phyloP scores from a whole-genome alignment of 2,797 vertebrate genomes.

The Scarus forsteni region DNA sequence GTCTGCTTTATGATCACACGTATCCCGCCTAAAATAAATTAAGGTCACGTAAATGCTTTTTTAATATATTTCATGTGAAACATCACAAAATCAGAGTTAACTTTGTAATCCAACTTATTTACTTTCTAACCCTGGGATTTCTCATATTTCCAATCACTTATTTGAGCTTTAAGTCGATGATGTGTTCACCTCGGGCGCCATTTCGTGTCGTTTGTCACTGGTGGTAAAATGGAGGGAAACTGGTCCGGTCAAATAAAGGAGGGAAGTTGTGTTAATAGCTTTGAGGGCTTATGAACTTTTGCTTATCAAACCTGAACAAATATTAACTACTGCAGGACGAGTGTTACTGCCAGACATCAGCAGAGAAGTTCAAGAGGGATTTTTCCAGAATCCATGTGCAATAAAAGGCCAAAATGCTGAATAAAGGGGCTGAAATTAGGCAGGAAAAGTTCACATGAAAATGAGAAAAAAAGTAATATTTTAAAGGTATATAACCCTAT shows the following conservation, averaged over 20 bases:
- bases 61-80: neutral
- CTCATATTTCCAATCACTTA: too few relatives aligned
- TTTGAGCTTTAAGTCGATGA: neutral
- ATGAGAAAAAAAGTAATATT: too few relatives aligned
- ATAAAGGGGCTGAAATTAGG: too few relatives aligned
- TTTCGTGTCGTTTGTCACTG: slow-evolving; percentile 32
- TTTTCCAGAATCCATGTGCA: too few relatives aligned
- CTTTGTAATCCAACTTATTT: neutral
- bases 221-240: slow-evolving; percentile 45
- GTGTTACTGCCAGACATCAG: too few relatives aligned
- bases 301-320: neutral
- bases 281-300: neutral
- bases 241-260: neutral
- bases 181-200: slow-evolving; percentile 43
- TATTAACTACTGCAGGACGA: too few relatives aligned
- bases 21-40: slow-evolving; percentile 28
- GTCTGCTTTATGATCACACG: neutral
- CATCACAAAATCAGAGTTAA: neutral
- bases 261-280: neutral
- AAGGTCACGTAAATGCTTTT: neutral
- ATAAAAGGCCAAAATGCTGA: too few relatives aligned
- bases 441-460: too few relatives aligned
- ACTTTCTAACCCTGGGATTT: too few relatives aligned
- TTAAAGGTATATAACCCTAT: too few relatives aligned
- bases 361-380: too few relatives aligned